phyloP scores from a whole-genome alignment of 1,140 invertebrate genomes.

The Hestina assimilis region DNA sequence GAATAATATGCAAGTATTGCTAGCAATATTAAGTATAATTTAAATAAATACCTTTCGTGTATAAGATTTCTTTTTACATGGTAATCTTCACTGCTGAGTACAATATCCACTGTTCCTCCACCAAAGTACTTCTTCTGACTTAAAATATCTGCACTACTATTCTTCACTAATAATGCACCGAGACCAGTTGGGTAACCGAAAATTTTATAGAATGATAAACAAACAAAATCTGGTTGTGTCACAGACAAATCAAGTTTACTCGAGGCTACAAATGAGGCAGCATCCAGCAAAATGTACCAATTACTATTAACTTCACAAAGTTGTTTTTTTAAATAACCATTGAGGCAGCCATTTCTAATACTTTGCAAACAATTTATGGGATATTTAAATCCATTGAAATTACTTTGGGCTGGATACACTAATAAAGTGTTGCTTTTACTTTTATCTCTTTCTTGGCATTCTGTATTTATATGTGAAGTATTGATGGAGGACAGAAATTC shows the following conservation, averaged over 20 bases:
- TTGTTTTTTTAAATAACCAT: conserved; percentile 56
- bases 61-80: conserved; percentile 83
- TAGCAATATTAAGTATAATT: not conserved
- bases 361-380: conserved; percentile 86
- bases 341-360: conserved; percentile 82
- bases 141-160: conserved; percentile 81
- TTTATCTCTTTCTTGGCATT: conserved; percentile 22
- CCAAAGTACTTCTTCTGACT: conserved; percentile 90
- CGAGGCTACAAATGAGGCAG: conserved; percentile 89
- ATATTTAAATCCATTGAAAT: conserved; percentile 96
- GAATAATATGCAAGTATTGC: not conserved
- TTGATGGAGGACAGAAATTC: conserved; percentile 74
- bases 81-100: conserved; percentile 83
- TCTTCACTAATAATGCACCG: conserved; percentile 91
- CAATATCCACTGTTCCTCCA: conserved; percentile 93
- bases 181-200: conserved; percentile 98
- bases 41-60: conserved; percentile 82
- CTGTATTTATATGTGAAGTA: conserved; percentile 23
- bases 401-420: conserved; percentile 94
- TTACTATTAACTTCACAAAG: conserved; percentile 62
- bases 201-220: conserved; percentile 98
- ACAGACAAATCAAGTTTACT: conserved; percentile 86
- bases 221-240: conserved; percentile 92
- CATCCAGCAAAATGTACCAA: conserved; percentile 93
- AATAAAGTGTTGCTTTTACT: conserved; percentile 82